Conservation (phyloP, 2,797 vertebrate species). For the Sebastes cheni region DNA sequence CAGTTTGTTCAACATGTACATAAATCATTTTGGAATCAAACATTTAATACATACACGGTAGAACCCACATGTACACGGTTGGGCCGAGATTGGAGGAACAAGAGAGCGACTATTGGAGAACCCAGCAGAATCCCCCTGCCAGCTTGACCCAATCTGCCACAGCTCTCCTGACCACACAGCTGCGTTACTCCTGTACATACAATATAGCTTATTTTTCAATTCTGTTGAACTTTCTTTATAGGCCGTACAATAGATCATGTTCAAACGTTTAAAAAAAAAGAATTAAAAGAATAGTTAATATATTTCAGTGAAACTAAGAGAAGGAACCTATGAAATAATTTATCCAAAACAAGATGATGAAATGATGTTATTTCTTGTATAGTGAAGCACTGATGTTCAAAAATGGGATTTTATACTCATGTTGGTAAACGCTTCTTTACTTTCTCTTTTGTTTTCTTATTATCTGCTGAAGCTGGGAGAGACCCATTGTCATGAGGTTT, state of each 20-base stretch:
- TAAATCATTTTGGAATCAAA: slow-evolving; percentile 53
- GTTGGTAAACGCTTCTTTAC: slow-evolving; percentile 63
- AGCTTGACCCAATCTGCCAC: slow-evolving; percentile 64
- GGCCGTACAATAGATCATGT: slow-evolving; percentile 76
- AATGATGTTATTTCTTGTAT: slow-evolving; percentile 84
- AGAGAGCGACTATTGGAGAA: slow-evolving; percentile 31
- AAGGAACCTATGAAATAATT: slow-evolving; percentile 82
- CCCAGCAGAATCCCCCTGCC: slow-evolving; percentile 56
- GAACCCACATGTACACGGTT: slow-evolving; percentile 45
- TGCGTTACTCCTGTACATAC: slow-evolving; percentile 82
- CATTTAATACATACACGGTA: slow-evolving; percentile 43
- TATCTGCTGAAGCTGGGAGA: slow-evolving; percentile 76
- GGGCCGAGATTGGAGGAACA: slow-evolving; percentile 42
- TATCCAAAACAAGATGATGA: slow-evolving; percentile 78
- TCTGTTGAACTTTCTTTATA: slow-evolving; percentile 82
- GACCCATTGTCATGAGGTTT: slow-evolving; percentile 73
- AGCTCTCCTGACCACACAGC: slow-evolving; percentile 70
- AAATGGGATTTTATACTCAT: slow-evolving; percentile 81
- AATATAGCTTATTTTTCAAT: slow-evolving; percentile 88
- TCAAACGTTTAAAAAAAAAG: slow-evolving; percentile 65
- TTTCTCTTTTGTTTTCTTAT: slow-evolving; percentile 62
- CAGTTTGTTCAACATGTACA: slow-evolving; percentile 68
- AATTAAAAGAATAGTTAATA: slow-evolving; percentile 77
- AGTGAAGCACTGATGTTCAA: slow-evolving; percentile 75
- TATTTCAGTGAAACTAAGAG: slow-evolving; percentile 83